These are phyloP conservation scores for Bothrops jararaca DNA, from an alignment of 2,113 vertebrate species.

Conservation along the genomic window DNA sequence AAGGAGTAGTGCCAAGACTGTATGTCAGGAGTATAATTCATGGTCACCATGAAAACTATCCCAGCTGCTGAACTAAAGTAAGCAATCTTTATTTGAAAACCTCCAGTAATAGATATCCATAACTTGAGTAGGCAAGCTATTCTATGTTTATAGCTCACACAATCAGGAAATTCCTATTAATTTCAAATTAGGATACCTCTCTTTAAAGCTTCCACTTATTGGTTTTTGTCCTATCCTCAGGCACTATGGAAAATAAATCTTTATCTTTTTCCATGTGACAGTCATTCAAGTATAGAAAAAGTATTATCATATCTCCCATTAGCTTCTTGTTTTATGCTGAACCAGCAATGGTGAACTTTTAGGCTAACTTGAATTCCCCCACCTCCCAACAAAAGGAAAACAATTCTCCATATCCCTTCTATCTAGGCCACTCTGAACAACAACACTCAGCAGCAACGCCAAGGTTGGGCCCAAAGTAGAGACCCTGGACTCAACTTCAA, in stretches of 20 bases:
- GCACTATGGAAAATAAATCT: background rate
- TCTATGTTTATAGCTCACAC: background rate
- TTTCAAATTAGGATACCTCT: background rate
- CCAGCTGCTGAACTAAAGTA: background rate
- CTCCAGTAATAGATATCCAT: background rate
- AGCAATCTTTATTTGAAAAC: background rate
- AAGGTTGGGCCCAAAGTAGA: background rate
- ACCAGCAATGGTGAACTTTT: background rate
- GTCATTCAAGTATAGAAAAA: background rate
- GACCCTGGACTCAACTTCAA: background rate
- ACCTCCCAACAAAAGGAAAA: background rate
- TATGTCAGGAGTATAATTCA: background rate
- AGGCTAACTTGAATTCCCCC: too few relatives aligned
- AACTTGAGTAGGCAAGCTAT: background rate
- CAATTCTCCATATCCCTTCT: background rate
- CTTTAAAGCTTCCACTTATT: background rate
- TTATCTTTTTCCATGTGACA: background rate
- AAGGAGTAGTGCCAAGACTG: background rate
- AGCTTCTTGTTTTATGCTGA: background rate
- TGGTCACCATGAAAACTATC: background rate
- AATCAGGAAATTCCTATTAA: background rate
- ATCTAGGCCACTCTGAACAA: background rate
- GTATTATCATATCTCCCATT: background rate
- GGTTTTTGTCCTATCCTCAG: background rate
- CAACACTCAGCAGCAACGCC: too few relatives aligned